phyloP scores from a whole-genome alignment of 2,888 invertebrate genomes.

The Hydriomena furcata region DNA sequence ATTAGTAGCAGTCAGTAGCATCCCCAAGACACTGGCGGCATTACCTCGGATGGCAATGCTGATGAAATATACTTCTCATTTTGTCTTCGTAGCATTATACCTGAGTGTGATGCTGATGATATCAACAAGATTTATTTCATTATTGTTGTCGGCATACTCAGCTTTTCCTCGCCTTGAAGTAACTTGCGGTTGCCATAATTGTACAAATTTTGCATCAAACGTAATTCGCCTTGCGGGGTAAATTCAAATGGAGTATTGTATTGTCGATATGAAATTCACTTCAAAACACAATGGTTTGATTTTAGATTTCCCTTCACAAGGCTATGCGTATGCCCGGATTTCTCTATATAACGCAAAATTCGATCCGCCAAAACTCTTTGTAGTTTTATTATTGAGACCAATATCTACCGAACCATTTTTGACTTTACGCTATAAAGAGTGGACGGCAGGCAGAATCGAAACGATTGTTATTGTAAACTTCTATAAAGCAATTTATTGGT shows the following conservation, averaged over 20 bases:
- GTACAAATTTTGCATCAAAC: slow-evolving; percentile 31
- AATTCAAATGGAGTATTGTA: slow-evolving; percentile 44
- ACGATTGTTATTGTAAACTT: too few relatives aligned
- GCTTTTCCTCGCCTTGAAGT: slow-evolving; percentile 20
- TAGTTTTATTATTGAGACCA: not conserved
- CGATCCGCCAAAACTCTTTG: slow-evolving; percentile 45
- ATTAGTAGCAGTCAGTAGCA: too few relatives aligned
- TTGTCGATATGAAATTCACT: slow-evolving; percentile 46
- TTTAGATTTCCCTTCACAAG: slow-evolving; percentile 45
- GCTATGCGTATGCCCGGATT: slow-evolving; percentile 28
- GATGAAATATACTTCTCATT: too few relatives aligned
- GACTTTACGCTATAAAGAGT: not conserved
- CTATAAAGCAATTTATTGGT: too few relatives aligned
- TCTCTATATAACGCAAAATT: slow-evolving; percentile 44
- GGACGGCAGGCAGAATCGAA: too few relatives aligned
- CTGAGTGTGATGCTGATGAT: too few relatives aligned
- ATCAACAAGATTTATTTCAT: slow-evolving; percentile 27
- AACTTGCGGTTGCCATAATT: slow-evolving; percentile 30
- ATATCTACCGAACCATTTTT: not conserved
- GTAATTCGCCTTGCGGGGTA: slow-evolving; percentile 31
- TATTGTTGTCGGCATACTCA: slow-evolving; percentile 20
- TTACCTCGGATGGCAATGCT: too few relatives aligned
- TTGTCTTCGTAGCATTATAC: too few relatives aligned
- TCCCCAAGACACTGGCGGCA: too few relatives aligned
- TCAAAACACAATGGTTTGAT: slow-evolving; percentile 44